These are phyloP conservation scores for Stegodyphus dumicola DNA, from an alignment of 1,140 invertebrate genomes.

Conservation along the genomic window DNA sequence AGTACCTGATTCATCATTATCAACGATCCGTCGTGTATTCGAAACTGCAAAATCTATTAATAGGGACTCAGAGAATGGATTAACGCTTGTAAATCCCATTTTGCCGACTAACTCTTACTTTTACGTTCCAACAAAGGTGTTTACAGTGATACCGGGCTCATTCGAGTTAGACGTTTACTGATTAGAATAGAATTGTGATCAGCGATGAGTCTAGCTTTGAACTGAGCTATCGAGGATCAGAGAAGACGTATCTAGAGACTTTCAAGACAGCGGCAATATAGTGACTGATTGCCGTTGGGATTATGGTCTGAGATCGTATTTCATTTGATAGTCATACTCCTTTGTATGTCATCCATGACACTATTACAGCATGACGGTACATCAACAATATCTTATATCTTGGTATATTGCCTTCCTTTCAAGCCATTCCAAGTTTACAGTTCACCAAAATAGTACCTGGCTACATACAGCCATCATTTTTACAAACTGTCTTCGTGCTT, in stretches of 20 bases:
- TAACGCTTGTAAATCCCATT: not conserved
- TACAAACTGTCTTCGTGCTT: not conserved
- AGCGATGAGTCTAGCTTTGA: not conserved
- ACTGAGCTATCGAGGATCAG: not conserved
- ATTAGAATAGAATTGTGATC: not conserved
- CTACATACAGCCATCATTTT: not conserved
- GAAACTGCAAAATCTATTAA: not conserved
- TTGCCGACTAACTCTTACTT: not conserved
- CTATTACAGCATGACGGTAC: not conserved
- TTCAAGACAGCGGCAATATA: not conserved
- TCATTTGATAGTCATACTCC: not conserved
- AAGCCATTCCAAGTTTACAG: not conserved
- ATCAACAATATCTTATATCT: not conserved
- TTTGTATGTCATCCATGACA: not conserved
- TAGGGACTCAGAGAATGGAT: not conserved
- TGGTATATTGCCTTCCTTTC: not conserved
- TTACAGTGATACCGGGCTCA: constrained; percentile 1
- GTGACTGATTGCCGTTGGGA: not conserved
- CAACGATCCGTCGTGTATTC: not conserved
- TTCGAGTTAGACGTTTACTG: not conserved
- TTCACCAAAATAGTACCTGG: not conserved
- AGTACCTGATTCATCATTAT: not conserved
- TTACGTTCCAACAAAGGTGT: not conserved
- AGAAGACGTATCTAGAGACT: not conserved
- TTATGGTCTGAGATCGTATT: not conserved